Evolutionary conservation across 2,888 invertebrate species (phyloP).

Genomic region (Nomada lathburiana): DNA sequence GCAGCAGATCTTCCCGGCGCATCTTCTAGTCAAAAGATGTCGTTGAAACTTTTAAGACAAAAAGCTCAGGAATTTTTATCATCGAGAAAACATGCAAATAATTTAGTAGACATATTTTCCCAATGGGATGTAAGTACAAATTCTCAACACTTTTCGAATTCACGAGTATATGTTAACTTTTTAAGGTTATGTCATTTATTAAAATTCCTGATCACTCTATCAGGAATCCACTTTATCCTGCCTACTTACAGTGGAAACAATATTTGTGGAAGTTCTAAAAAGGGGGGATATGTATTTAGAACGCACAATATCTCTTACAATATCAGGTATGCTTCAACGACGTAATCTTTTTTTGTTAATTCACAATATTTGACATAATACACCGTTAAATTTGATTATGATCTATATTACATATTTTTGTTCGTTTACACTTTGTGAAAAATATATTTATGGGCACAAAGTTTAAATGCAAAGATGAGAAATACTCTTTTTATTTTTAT

Average conservation of each 20-base stretch:
- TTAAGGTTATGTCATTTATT: conserved; percentile 71
- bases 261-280: conserved; percentile 89
- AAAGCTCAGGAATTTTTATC: conserved; percentile 90
- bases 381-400: neutral
- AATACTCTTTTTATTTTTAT: neutral
- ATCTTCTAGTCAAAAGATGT: conserved; percentile 84
- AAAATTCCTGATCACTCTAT: conserved; percentile 41
- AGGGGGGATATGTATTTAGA: conserved; percentile 88
- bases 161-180: conserved; percentile 1
- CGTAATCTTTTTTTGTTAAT: neutral
- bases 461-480: neutral
- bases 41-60: conserved; percentile 88
- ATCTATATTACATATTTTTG: neutral
- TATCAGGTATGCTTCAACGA: conserved; percentile 75
- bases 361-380: conserved; percentile 10
- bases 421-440: conserved; percentile 44
- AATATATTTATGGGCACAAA: conserved; percentile 45
- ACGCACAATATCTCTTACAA: conserved; percentile 78
- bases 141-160: conserved; percentile 14
- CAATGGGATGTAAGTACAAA: conserved; percentile 87
- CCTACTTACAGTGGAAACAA: conserved; percentile 89
- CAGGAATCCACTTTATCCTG: conserved; percentile 85
- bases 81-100: conserved; percentile 88
- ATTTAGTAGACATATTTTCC: conserved; percentile 88
- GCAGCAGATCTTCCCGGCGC: conserved; percentile 76